Evolutionary conservation across 2,888 invertebrate species (phyloP).

Genomic region (Papilio protenor): DNA sequence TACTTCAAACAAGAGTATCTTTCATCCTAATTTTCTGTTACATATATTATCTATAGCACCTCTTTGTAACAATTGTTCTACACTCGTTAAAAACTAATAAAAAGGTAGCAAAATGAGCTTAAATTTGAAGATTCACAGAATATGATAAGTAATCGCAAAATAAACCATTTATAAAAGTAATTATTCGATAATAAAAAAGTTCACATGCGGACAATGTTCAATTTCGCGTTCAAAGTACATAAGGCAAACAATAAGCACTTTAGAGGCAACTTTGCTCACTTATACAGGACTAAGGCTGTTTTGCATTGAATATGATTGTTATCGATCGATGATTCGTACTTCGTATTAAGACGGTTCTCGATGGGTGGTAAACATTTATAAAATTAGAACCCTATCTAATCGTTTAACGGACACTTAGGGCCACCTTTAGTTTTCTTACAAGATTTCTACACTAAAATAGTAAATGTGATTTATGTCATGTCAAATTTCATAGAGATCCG

Average conservation of each 20-base stretch:
- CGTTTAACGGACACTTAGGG: neutral
- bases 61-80: neutral
- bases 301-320: constrained; percentile 63
- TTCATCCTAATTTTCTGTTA: too few species aligned
- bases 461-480: too few species aligned
- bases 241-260: constrained; percentile 44
- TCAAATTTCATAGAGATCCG: too few species aligned
- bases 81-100: neutral
- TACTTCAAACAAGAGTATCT: neutral
- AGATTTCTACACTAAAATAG: too few species aligned
- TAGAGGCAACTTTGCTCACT: constrained; percentile 42
- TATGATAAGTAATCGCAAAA: constrained; percentile 44
- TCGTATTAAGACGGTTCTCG: constrained; percentile 47
- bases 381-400: neutral
- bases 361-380: constrained; percentile 38
- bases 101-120: neutral
- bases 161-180: constrained; percentile 32
- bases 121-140: neutral
- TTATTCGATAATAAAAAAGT: constrained; percentile 38
- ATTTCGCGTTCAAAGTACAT: constrained; percentile 39
- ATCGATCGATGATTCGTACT: constrained; percentile 52
- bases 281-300: constrained; percentile 47
- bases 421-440: neutral
- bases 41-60: neutral
- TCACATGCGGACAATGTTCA: constrained; percentile 38